These are phyloP conservation scores for Rhyacichthys aspro DNA, from an alignment of 2,797 vertebrate genomes.

Conservation along the genomic window DNA sequence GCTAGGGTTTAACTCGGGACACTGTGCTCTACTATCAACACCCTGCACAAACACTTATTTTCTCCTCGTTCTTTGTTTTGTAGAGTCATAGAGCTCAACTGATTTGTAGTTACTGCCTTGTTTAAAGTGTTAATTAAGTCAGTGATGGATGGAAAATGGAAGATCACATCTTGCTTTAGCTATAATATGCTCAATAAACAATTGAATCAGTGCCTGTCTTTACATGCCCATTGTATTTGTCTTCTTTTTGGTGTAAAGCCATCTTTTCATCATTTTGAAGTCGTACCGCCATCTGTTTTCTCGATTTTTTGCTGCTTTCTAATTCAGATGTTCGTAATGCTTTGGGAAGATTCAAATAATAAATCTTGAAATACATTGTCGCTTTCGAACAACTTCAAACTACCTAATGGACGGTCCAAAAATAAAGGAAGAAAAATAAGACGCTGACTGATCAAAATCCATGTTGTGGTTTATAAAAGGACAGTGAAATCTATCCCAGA, in stretches of 20 bases:
- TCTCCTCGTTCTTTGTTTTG: constrained; percentile 9
- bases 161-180: constrained; percentile 16
- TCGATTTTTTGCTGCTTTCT: constrained; percentile 30
- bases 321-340: constrained; percentile 13
- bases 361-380: background rate
- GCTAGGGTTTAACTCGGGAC: constrained; percentile 9
- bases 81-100: constrained; percentile 16
- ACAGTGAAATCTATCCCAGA: too few relatives aligned
- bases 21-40: constrained; percentile 6
- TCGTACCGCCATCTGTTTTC: constrained; percentile 46
- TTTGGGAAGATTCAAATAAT: constrained; percentile 1
- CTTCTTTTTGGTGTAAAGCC: constrained; percentile 11
- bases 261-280: constrained; percentile 35
- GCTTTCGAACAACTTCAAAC: too few relatives aligned
- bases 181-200: constrained; percentile 17
- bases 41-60: constrained; percentile 15
- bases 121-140: constrained; percentile 45
- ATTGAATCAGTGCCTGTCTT: constrained; percentile 9
- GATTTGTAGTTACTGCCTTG: constrained; percentile 25
- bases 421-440: too few relatives aligned
- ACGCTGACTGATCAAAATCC: too few relatives aligned
- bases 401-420: background rate
- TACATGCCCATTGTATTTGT: constrained; percentile 25
- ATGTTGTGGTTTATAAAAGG: too few relatives aligned
- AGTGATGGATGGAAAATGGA: constrained; percentile 21